Conservation (phyloP, 2,797 vertebrate genomes). For the Manis crassicaudata region DNA sequence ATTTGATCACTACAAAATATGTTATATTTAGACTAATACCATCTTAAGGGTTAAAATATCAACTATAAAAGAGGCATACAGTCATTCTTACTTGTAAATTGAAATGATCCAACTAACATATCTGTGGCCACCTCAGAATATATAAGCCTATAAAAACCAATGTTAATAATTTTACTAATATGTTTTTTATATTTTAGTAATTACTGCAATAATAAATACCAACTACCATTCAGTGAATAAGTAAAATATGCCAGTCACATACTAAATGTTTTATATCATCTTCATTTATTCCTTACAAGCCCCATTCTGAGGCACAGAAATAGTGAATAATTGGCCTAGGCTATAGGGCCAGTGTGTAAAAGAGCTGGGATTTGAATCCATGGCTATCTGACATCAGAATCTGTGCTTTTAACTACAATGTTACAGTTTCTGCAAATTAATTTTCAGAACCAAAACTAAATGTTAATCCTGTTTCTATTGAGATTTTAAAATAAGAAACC, state of each 20-base stretch:
- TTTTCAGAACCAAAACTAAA: slow-evolving; percentile 5
- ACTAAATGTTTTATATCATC: not conserved
- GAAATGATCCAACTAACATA: not conserved
- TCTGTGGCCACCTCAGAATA: not conserved
- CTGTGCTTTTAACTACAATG: not conserved
- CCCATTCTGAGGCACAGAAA: not conserved
- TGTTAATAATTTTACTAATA: not conserved
- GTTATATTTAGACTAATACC: not conserved
- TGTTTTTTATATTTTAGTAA: not conserved
- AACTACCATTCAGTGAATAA: not conserved
- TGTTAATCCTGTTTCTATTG: not conserved
- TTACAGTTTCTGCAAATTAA: not conserved
- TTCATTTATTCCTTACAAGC: not conserved
- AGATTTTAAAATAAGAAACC: slow-evolving; percentile 21
- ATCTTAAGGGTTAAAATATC: not conserved
- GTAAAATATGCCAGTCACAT: not conserved
- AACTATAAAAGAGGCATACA: not conserved
- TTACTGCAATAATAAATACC: not conserved
- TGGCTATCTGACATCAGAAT: not conserved
- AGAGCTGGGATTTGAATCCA: not conserved
- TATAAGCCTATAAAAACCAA: not conserved
- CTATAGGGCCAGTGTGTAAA: not conserved
- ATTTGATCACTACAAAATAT: not conserved
- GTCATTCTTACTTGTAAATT: not conserved
- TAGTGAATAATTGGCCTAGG: not conserved